A percentile compares a stretch with the other conserved stretches of the same genome.
Conservation (phyloP, 2,888 invertebrate species). For the Acronicta alni region DNA sequence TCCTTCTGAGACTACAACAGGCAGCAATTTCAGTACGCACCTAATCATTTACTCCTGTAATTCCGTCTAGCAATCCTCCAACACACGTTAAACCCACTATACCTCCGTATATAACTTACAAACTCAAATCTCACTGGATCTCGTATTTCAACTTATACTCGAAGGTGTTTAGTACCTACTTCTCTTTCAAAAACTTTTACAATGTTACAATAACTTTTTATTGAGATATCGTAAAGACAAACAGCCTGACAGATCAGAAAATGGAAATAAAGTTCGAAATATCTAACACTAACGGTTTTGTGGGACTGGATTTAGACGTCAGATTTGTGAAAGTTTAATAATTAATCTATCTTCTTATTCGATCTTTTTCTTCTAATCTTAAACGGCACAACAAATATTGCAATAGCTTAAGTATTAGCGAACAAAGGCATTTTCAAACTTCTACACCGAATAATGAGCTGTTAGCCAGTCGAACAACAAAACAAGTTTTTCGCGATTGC, state of each 20-base stretch:
- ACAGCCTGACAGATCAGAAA: conserved; percentile 65
- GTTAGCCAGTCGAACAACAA: conserved; percentile 51
- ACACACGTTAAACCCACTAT: conserved; percentile 38
- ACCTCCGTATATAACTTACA: conserved; percentile 1
- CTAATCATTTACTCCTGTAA: conserved; percentile 66
- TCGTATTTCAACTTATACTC: conserved; percentile 46
- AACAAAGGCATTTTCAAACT: conserved; percentile 34
- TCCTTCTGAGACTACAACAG: conserved; percentile 46
- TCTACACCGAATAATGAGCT: conserved; percentile 34
- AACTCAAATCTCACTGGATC: conserved; percentile 19
- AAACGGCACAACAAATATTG: conserved; percentile 9
- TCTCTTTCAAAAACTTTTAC: conserved; percentile 64
- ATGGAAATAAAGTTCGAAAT: conserved; percentile 58
- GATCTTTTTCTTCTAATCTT: conserved; percentile 9
- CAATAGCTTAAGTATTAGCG: background rate
- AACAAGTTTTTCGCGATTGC: conserved; percentile 51
- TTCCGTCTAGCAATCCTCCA: conserved; percentile 58
- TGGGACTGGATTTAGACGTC: too few relatives aligned
- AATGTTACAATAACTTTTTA: conserved; percentile 72
- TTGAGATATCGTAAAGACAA: conserved; percentile 70
- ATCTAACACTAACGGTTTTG: too few relatives aligned
- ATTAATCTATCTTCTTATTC: background rate
- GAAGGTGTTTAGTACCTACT: conserved; percentile 53
- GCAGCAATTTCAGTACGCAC: conserved; percentile 53
- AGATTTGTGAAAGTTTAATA: too few relatives aligned